These are phyloP conservation scores for Epinephelus malabaricus DNA, from an alignment of 2,797 vertebrate species.

Conservation along the genomic window DNA sequence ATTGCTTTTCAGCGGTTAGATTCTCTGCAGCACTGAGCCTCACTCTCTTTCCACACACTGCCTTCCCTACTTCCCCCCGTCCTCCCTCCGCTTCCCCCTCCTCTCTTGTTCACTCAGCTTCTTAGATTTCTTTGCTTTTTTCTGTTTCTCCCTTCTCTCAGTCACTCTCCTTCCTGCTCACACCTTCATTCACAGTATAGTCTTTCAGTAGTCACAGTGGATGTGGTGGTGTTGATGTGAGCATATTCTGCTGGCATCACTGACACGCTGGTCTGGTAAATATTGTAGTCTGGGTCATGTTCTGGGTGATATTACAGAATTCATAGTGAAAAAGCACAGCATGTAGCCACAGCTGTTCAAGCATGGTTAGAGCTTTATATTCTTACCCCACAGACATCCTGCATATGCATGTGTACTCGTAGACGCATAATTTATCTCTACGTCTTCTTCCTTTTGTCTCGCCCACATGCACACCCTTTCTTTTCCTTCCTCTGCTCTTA, in stretches of 20 bases:
- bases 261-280: conserved; percentile 40
- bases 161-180: conserved; percentile 9
- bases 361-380: conserved; percentile 5
- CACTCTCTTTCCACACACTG: conserved; percentile 13
- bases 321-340: conserved; percentile 23
- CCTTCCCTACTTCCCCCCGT: background rate
- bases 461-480: background rate
- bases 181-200: conserved; percentile 43
- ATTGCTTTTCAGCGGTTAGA: conserved; percentile 46
- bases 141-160: background rate
- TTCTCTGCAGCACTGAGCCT: conserved; percentile 55
- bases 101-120: conserved; percentile 9
- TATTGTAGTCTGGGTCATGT: conserved; percentile 31
- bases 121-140: conserved; percentile 18
- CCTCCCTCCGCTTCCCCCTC: background rate
- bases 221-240: conserved; percentile 24
- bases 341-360: conserved; percentile 40
- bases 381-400: conserved; percentile 4
- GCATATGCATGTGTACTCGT: background rate
- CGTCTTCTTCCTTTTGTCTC: conserved; percentile 1
- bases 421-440: conserved; percentile 18
- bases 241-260: background rate
- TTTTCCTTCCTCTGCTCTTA: background rate
- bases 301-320: conserved; percentile 47
- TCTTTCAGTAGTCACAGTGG: conserved; percentile 18